Evolutionary conservation across 2,888 invertebrate species (phyloP).

Genomic region (Spodoptera littoralis): DNA sequence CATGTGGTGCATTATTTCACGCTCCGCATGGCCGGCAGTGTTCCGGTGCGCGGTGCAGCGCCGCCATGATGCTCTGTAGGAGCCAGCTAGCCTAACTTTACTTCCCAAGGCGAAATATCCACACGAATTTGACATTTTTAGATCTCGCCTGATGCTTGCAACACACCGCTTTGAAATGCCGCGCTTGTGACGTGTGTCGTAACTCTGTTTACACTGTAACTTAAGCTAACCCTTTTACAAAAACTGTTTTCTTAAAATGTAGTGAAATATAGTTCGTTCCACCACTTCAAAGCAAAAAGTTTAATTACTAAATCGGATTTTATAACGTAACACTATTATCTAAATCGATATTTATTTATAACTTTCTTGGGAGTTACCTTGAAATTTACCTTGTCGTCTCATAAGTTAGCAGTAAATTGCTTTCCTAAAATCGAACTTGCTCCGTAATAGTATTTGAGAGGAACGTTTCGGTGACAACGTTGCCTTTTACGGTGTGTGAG

Average conservation of each 20-base stretch:
- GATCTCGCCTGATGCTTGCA: constrained; percentile 73
- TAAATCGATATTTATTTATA: constrained; percentile 3
- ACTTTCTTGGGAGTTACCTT: constrained; percentile 7
- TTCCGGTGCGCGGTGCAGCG: constrained; percentile 70
- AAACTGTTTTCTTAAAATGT: constrained; percentile 45
- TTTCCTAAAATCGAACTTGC: constrained; percentile 32
- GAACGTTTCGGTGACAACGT: constrained; percentile 30
- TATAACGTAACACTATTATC: background rate
- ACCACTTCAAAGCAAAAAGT: constrained; percentile 27
- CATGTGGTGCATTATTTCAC: constrained; percentile 84
- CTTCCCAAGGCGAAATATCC: constrained; percentile 73
- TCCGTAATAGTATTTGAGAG: constrained; percentile 28
- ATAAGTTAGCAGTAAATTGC: constrained; percentile 17
- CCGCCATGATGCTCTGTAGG: constrained; percentile 53
- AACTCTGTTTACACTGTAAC: constrained; percentile 71
- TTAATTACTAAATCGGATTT: constrained; percentile 3
- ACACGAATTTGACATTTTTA: constrained; percentile 87
- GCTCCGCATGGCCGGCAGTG: constrained; percentile 71
- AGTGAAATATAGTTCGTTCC: constrained; percentile 50
- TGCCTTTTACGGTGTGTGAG: constrained; percentile 66
- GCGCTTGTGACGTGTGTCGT: constrained; percentile 70
- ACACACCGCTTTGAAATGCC: constrained; percentile 76
- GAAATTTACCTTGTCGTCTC: constrained; percentile 2
- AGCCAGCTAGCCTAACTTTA: constrained; percentile 53
- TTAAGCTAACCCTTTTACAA: constrained; percentile 65